phyloP scores from a whole-genome alignment of 2,888 invertebrate genomes.

The Callyntrura sp. region DNA sequence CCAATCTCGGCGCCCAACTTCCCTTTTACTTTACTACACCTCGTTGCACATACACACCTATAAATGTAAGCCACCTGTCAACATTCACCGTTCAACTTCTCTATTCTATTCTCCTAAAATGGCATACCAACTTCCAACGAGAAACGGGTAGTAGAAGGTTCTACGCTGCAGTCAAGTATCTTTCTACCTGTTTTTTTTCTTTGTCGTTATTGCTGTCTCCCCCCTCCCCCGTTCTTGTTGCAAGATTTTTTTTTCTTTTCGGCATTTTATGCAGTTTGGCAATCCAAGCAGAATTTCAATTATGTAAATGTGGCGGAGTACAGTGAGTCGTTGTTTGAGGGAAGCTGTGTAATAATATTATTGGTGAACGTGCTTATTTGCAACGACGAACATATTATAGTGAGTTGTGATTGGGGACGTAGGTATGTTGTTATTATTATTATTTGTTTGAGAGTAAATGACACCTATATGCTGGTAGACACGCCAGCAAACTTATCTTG shows the following conservation, averaged over 20 bases:
- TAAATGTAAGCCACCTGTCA: too few relatives aligned
- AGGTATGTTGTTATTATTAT: neutral
- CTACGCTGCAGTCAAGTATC: too few relatives aligned
- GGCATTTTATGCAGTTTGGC: neutral
- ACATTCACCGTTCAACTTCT: neutral
- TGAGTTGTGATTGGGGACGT: neutral
- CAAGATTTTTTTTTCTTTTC: neutral
- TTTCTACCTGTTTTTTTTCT: neutral
- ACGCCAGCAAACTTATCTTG: neutral
- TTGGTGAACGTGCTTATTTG: slow-evolving; percentile 29
- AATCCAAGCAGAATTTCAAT: slow-evolving; percentile 40
- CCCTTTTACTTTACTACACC: too few relatives aligned
- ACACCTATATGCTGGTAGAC: neutral
- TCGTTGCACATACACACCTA: too few relatives aligned
- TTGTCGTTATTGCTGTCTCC: neutral
- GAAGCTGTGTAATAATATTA: neutral
- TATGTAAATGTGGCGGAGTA: slow-evolving; percentile 28
- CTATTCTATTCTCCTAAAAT: neutral
- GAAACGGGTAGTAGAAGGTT: too few relatives aligned
- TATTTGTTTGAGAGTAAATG: neutral
- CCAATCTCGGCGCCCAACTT: neutral
- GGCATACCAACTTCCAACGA: neutral
- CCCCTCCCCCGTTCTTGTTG: too few relatives aligned
- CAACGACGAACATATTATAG: neutral
- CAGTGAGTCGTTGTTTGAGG: too few relatives aligned